These are phyloP conservation scores for Oophaga pumilio DNA, from an alignment of 2,113 vertebrate species.

Conservation along the genomic window DNA sequence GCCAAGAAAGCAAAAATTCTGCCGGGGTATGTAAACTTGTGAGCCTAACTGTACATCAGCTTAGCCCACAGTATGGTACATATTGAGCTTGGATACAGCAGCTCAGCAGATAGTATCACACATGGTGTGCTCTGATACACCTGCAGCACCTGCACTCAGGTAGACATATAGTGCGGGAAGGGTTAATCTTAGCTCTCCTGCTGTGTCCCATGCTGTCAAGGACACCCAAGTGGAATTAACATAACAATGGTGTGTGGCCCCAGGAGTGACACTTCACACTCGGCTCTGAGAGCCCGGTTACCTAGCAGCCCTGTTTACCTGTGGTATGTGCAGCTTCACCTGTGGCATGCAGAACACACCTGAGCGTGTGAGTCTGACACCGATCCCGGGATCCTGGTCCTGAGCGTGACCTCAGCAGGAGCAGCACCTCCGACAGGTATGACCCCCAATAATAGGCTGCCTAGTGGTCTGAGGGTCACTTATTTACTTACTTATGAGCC, in stretches of 20 bases:
- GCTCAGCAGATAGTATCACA: background rate
- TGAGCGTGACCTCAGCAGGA: background rate
- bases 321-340: slow-evolving; percentile 50
- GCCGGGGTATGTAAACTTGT: too few relatives aligned
- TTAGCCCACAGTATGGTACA: background rate
- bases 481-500: background rate
- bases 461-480: background rate
- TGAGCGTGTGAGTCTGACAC: slow-evolving; percentile 26
- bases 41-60: background rate
- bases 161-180: background rate
- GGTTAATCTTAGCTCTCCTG: slow-evolving; percentile 30
- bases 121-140: background rate
- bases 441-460: background rate
- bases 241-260: slow-evolving; percentile 38
- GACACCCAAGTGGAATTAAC: slow-evolving; percentile 45
- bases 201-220: slow-evolving; percentile 50
- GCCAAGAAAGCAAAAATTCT: too few relatives aligned
- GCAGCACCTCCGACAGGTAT: background rate
- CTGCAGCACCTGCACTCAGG: background rate
- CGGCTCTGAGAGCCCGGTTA: slow-evolving; percentile 61
- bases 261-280: slow-evolving; percentile 25
- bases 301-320: slow-evolving; percentile 74
- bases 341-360: slow-evolving; percentile 16
- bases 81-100: background rate
- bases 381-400: background rate